Base-by-base conservation (phyloP, 2,888 invertebrate species). In the Abscondita cerata region DNA sequence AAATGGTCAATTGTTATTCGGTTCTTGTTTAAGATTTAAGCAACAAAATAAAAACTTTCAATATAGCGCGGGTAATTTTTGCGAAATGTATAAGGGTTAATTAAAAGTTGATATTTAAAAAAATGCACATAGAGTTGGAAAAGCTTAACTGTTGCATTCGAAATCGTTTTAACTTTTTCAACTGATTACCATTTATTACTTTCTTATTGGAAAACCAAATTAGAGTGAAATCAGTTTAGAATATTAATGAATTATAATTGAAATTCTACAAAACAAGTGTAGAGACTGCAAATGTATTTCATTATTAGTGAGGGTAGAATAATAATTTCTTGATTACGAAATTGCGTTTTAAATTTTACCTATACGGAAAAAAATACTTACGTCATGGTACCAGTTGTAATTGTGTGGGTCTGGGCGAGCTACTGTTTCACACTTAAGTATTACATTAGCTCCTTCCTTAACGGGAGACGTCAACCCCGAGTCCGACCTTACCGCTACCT, bases 311-410 rank as follows among this genome's bases (percentile, higher is more conserved):
- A 44, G 44, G 44, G 44, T 44, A 44, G 18, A 44, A 18, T 18
- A 44, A 16, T 1, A 16, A 44, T 25, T 25, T 4, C 25, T 25
- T 2, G 2, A 25, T 25, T 25, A n/a, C n/a, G n/a, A n/a, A n/a
- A n/a, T n/a, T n/a, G n/a, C n/a, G n/a, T n/a, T n/a, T n/a, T n/a
- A n/a, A n/a, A n/a, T n/a, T n/a, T n/a, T n/a, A n/a, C n/a, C n/a
- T n/a, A n/a, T n/a, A n/a, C n/a, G 15, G 2, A 15, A 16, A 16
- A 48, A 33, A 20, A 13, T 57, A 86, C 88, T 88, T 84, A 93
- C 93, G 83, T 92, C 88, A 78, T 89, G 91, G 77, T 90, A 92
- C 87, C 93, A 94, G 52, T 87, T 86, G 77, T 89, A 90, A 73
- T 86, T 88, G 68, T 85, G 86, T 9, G 91, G 88, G 41, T 87